Conservation (phyloP, 2,113 vertebrate genomes). For the Corythoichthys haematopterus region DNA sequence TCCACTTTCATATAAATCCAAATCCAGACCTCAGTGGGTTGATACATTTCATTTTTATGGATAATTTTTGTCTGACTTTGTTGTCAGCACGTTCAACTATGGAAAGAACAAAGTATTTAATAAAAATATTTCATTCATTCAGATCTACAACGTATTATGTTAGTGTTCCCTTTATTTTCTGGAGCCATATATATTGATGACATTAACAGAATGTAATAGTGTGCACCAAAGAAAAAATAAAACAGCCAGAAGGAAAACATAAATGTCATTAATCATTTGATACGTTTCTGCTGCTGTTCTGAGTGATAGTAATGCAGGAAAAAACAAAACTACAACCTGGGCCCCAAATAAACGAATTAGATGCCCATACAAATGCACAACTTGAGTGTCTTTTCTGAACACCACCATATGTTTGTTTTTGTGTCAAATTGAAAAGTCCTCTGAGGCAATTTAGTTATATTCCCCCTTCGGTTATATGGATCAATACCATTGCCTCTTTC, state of each 20-base stretch:
- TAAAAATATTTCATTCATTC: too few species aligned
- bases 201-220: not conserved
- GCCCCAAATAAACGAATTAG: not conserved
- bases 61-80: too few species aligned
- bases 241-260: not conserved
- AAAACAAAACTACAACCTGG: not conserved
- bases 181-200: not conserved
- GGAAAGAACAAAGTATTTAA: too few species aligned
- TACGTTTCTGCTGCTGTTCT: not conserved
- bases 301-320: not conserved
- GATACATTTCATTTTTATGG: too few species aligned
- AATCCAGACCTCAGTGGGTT: too few species aligned
- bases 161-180: too few species aligned
- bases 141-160: too few species aligned
- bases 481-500: constrained; percentile 10
- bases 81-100: too few species aligned
- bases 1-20: too few species aligned
- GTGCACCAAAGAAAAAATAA: not conserved
- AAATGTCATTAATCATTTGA: not conserved
- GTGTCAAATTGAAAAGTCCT: not conserved
- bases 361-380: not conserved
- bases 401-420: constrained; percentile 2
- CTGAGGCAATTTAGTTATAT: constrained; percentile 15
- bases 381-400: not conserved
- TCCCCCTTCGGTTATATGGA: constrained; percentile 41